Evolutionary conservation across 2,113 vertebrate species (phyloP).

Genomic region (Cephalophus harveyi): DNA sequence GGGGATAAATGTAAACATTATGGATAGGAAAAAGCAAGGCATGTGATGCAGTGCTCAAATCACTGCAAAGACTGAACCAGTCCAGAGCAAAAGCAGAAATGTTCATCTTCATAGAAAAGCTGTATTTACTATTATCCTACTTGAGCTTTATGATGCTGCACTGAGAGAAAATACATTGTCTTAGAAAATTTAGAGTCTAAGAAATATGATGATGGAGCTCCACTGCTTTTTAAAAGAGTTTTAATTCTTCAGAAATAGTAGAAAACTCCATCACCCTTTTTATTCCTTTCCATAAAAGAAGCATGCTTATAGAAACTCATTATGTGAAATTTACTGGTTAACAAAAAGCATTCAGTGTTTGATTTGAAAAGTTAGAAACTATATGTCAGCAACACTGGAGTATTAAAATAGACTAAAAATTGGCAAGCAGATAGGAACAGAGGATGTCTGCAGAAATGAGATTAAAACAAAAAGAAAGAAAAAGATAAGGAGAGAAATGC

Average conservation of each 20-base stretch:
- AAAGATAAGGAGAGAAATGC: not conserved
- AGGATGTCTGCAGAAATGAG: conserved; percentile 34
- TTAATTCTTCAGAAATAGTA: conserved; percentile 68
- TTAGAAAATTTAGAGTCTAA: conserved; percentile 69
- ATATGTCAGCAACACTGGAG: not conserved
- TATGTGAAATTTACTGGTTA: conserved; percentile 12
- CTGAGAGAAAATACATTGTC: conserved; percentile 59
- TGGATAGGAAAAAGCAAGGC: conserved; percentile 26
- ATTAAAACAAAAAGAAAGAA: not conserved
- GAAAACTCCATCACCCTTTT: not conserved
- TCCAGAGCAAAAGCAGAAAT: conserved; percentile 68
- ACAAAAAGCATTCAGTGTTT: not conserved
- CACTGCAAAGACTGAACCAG: conserved; percentile 52
- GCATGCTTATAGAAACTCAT: not conserved
- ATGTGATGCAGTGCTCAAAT: conserved; percentile 59
- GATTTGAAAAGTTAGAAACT: conserved; percentile 44
- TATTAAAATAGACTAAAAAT: conserved; percentile 65
- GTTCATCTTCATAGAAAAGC: conserved; percentile 59
- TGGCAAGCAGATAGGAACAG: conserved; percentile 55
- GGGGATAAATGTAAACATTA: conserved; percentile 63
- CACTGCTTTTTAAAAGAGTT: conserved; percentile 35
- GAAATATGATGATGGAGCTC: conserved; percentile 36
- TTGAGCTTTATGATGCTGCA: conserved; percentile 44
- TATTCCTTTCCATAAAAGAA: conserved; percentile 8
- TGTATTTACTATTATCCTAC: conserved; percentile 59